Conservation (phyloP, 2,113 vertebrate genomes). For the Megaceryle maxima region DNA sequence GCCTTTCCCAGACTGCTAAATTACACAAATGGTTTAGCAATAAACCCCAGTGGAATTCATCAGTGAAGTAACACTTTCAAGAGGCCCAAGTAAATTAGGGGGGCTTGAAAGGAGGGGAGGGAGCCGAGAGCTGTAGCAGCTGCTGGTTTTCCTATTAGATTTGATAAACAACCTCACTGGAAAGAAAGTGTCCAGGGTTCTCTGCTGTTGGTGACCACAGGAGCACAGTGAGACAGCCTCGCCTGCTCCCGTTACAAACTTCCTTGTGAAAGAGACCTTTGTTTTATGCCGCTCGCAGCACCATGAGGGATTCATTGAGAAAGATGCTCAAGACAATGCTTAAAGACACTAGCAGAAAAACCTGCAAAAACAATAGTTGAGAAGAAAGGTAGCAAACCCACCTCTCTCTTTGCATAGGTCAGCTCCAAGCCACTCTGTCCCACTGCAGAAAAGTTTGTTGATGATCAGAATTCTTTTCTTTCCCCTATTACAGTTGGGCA, state of each 20-base stretch:
- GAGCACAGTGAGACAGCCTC: neutral
- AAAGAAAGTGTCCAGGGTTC: neutral
- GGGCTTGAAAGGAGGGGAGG: neutral
- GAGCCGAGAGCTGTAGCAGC: neutral
- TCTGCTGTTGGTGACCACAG: neutral
- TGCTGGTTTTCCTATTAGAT: neutral
- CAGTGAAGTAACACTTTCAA: neutral
- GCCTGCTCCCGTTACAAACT: neutral
- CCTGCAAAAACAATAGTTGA: neutral
- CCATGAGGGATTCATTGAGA: neutral
- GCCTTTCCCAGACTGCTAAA: neutral
- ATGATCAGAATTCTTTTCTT: neutral
- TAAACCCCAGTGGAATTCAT: neutral
- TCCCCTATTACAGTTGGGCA: neutral
- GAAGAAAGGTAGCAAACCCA: neutral
- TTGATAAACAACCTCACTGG: neutral
- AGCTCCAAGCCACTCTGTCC: neutral
- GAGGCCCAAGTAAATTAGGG: neutral
- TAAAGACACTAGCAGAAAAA: neutral
- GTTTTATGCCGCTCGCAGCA: neutral
- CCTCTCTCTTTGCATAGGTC: neutral
- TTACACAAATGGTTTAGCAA: neutral
- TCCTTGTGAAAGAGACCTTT: neutral
- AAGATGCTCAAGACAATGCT: neutral
- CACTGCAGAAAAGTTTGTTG: neutral